Evolutionary conservation across 2,888 invertebrate genomes (phyloP).

Genomic region (Heteropelma amictum): DNA sequence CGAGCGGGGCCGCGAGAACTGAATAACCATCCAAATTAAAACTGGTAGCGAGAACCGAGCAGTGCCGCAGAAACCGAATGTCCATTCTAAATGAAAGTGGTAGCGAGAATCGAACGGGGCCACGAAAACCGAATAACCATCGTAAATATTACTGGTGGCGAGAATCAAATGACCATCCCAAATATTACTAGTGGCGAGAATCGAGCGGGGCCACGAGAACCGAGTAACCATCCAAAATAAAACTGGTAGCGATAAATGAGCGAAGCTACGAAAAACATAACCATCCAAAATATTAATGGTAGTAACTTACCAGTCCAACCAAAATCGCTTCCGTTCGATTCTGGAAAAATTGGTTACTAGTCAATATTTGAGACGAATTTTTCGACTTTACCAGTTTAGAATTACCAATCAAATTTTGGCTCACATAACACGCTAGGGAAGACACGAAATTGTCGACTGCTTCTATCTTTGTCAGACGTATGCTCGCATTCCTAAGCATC

Average conservation of each 20-base stretch:
- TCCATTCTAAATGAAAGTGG: not conserved
- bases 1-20: no score
- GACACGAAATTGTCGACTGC: no score
- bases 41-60: not conserved
- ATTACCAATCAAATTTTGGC: constrained; percentile 18
- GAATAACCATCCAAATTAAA: no score
- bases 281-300: constrained; percentile 6
- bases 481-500: no score
- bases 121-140: not conserved
- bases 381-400: not conserved
- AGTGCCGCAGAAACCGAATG: not conserved
- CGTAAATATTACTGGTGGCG: not conserved
- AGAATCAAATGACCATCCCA: not conserved
- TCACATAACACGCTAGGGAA: constrained; percentile 1
- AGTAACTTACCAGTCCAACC: constrained; percentile 7
- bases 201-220: not conserved
- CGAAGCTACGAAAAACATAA: not conserved
- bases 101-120: not conserved
- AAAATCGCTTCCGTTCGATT: constrained; percentile 3
- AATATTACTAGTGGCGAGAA: constrained; percentile 3
- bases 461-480: no score
- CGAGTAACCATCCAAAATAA: not conserved
- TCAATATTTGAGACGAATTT: not conserved
- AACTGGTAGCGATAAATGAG: not conserved
- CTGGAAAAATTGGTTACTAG: not conserved